Base-by-base conservation (phyloP, 2,888 invertebrate species). In the Bombylius major region DNA sequence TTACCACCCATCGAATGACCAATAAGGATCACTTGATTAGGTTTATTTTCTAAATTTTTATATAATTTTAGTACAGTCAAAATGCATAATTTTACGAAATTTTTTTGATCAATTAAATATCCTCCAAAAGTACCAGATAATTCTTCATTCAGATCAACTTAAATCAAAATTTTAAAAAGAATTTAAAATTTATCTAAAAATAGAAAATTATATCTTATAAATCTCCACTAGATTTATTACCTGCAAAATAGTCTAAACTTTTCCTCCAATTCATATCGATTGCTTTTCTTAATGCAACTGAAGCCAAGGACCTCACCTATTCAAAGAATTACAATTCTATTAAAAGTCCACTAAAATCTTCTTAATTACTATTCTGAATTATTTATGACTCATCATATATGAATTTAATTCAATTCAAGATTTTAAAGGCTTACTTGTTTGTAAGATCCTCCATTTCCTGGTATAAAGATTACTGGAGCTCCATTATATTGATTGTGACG, bases 1-100 rank as follows among this genome's bases (percentile, higher is more conserved):
- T 93, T 75, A 13, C 93, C 94, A 62, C 94, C 94, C 91, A 97
- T 94, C 9, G 97, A 98, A 78, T 98, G 97, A 7, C 95, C 97
- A 69, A 97, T 84, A 1, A 98, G 70, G 50, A 95, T 79, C 14
- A 98, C 82, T 50, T 80, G 78, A 36, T 70, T 73, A 1, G 4
- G 13, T 63, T 63, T 64, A 55, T 74, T 70, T 12, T 76, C 75
- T 58, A 76, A 64, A 62, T 72, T 65, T 58, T 72, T 72, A 61
- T 97, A 97, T 48, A 96, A 74, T 53, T 80, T 78, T 56, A 92
- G 75, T 65, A 96, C 86, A 63, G 80, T 80, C 53, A 80, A 72
- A 55, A 96, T 80, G 60, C 86, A 85, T 50, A 78, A 74, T 50
- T 82, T 79, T 39, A 86, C 82, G 76, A 84, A 92, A 34, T 79